These are phyloP conservation scores for Stegodyphus dumicola DNA, from an alignment of 1,140 invertebrate species.

Conservation along the genomic window DNA sequence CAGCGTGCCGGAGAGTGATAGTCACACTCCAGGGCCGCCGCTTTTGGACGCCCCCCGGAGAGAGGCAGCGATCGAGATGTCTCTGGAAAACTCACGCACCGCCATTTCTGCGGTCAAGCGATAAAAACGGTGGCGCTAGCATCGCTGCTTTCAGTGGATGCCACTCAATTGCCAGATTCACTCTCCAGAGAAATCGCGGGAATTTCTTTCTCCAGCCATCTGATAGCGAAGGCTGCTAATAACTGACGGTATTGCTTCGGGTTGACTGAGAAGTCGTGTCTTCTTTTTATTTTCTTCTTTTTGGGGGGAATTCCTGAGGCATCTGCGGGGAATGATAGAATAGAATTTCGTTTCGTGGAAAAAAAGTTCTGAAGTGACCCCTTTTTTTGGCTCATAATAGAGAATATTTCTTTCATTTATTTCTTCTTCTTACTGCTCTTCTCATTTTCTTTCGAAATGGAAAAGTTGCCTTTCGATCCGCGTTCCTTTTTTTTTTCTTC, in stretches of 20 bases:
- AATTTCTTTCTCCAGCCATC: not conserved
- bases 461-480: not conserved
- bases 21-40: not conserved
- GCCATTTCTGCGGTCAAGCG: not conserved
- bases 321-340: not conserved
- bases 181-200: not conserved
- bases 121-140: not conserved
- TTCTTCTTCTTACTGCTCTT: not conserved
- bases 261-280: no score
- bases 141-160: not conserved
- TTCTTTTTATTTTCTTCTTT: not conserved
- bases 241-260: not conserved
- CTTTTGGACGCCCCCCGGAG: not conserved
- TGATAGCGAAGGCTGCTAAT: not conserved
- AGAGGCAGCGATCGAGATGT: not conserved
- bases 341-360: not conserved
- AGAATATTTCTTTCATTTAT: not conserved
- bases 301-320: not conserved
- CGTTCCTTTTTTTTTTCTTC: no score
- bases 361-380: not conserved
- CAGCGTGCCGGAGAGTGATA: not conserved
- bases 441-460: not conserved
- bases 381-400: not conserved
- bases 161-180: not conserved
- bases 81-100: not conserved